Base-by-base conservation (phyloP, 2,888 invertebrate species). In the Drosophila gaucha region DNA sequence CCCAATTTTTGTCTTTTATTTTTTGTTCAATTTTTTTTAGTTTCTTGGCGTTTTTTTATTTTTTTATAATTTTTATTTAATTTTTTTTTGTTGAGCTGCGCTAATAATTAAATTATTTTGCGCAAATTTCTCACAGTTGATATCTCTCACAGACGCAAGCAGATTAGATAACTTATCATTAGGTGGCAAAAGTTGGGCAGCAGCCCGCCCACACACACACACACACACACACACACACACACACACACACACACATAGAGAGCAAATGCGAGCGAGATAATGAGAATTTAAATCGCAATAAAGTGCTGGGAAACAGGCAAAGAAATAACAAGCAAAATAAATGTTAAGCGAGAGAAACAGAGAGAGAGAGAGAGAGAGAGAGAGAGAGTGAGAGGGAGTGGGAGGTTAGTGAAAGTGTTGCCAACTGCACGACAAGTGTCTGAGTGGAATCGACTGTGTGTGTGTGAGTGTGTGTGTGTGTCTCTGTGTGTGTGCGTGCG, bases 241-340 rank as follows among this genome's bases (percentile, higher is more conserved):
- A 57, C 43, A 28, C 33, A 38, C 55, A 52, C 55, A 31, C 63
- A 55, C 41, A 67, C 47, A 57, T 18, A 35, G 14, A 30, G 6
- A 22, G n/a, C 26, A 28, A 28, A 38, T 36, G 12, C 26, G 12
- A 49, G 41, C 38, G 24, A 56, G 60, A 69, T 82, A 82, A 82
- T 82, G 82, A 80, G 82, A 85, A 82, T 80, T 82, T 80, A 85
- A 82, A 78, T 72, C 74, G 82, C 79, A 76, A 82, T 82, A 82
- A 82, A 80, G 76, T 78, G 74, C 66, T 50, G 54, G 58, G 41
- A 76, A 59, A 66, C 44, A 63, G 52, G 52, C 55, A 67, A 49
- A 47, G 64, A 60, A 76, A 66, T 71, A 82, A 80, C 80, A 80
- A 73, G 70, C 57, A 57, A 77, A 82, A 82, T 82, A 79, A 82